Evolutionary conservation across 2,888 invertebrate genomes (phyloP), one percentile per base, ranked within the genome.

Genomic region (Sphaeridia pumilis): DNA sequence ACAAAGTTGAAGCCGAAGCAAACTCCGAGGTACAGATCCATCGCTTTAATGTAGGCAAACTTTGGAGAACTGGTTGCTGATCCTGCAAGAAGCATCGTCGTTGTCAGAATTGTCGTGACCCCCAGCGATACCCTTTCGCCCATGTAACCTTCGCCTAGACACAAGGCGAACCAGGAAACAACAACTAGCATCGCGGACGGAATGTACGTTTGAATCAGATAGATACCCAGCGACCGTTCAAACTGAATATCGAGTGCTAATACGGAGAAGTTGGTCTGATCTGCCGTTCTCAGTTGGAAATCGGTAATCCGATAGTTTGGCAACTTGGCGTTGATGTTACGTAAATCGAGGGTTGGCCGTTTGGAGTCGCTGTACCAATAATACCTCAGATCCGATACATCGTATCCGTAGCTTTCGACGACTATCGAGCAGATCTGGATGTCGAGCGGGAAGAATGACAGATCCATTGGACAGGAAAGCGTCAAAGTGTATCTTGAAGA

Each of bases 1-100:
- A 73, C 73, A 63, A 76, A 75, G n/a, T 75, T 75, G 67, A 76
- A 76, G 2, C 73, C 3, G 36, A 55, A 42, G 38, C 58, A 59
- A 20, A 41, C 49, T 1, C 55, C 70, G 58, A 71, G 71, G 72
- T 72, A 73, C 4, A 74, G 69, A 60, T 73, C 72, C 26, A 72
- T 70, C 10, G 73, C 73, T 59, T 76, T 76, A 0, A 75, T 74
- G 65, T 76, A 76, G 35, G 74, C 73, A 31, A 76, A 76, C 1
- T 76, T 73, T 2, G 76, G 76, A 3, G 70, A 64, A 21, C 69
- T 69, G 26, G 70, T 67, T 62, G 73, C 74, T 61, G 74, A 73
- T 52, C 72, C 71, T 3, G 71, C 69, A 21, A 69, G 69, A 58
- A 71, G 70, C 2, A 73, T 74, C 21, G 74, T 74, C 71, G 75